Base-by-base conservation (phyloP, 2,797 vertebrate species). In the Melanotaenia nigrans region DNA sequence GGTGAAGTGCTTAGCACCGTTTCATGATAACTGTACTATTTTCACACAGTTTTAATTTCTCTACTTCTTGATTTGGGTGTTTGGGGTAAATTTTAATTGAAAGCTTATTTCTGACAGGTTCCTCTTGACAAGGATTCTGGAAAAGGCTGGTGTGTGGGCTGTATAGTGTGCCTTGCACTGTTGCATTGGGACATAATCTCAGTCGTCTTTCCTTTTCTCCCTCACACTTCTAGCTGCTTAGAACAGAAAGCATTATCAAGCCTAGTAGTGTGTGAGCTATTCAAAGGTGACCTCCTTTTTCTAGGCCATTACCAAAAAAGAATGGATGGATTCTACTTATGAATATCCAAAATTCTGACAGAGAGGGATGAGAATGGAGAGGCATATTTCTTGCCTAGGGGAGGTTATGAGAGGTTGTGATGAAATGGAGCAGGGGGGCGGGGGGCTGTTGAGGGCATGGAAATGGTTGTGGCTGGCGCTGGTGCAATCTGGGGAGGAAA, bases 261-360 rank as follows among this genome's bases (percentile, higher is more conserved):
- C 85, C 79, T 57, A 89, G 86, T 87, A 75, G 85, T 83, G 87
- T 79, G 74, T 36, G 80, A 73, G 87, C 90, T 89, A 92, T 91
- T 92, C 93, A 93, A 93, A 94, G 91, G 87, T 92, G 93, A 86
- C 93, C 92, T 92, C 84, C 77, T 91, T 92, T 95, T 94, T 94
- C 89, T 94, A 89, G 93, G 92, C 86, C 90, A 82, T 89, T 85
- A 85, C 87, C 84, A 85, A 90, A 90, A 91, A 92, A 90, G 84
- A 93, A 88, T 75, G 84, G 86, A 87, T 62, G 73, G 75, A 88
- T 90, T 88, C 83, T 85, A 84, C 83, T 90, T 89, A 83, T 88
- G 91, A 90, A 89, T 85, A 91, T 90, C 88, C 85, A 85, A 90
- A 91, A 86, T 86, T 87, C 90, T 89, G 87, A 92, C 87, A 54